Percentiles rank a stretch among this genome's conserved stretches.
Conservation (phyloP, 2,888 invertebrate species). For the Epinotia brunnichana region DNA sequence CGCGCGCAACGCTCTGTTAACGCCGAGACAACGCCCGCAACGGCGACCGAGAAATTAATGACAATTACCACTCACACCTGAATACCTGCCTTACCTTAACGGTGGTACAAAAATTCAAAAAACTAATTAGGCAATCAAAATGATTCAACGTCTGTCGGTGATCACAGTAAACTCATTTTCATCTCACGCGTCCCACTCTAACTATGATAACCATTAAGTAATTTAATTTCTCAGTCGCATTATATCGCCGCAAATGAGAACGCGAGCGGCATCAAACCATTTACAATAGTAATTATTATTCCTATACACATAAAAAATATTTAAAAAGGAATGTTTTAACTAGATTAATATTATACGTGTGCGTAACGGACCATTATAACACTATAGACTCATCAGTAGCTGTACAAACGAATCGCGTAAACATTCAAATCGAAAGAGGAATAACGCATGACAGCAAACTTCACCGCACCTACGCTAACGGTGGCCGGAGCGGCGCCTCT, state of each 20-base stretch:
- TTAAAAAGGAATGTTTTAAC: slow-evolving; percentile 67
- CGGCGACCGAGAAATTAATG: slow-evolving; percentile 35
- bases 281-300: slow-evolving; percentile 58
- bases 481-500: slow-evolving; percentile 29
- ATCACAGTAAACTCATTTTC: slow-evolving; percentile 24
- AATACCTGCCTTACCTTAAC: slow-evolving; percentile 6
- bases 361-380: slow-evolving; percentile 68
- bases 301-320: slow-evolving; percentile 74
- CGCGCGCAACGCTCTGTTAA: not conserved
- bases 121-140: slow-evolving; percentile 31
- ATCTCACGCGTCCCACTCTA: not conserved
- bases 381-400: slow-evolving; percentile 66
- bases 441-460: slow-evolving; percentile 44
- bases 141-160: slow-evolving; percentile 2
- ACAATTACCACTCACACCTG: not conserved
- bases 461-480: slow-evolving; percentile 43
- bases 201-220: slow-evolving; percentile 14
- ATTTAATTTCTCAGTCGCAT: slow-evolving; percentile 47
- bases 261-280: slow-evolving; percentile 62
- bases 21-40: slow-evolving; percentile 2
- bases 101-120: slow-evolving; percentile 34
- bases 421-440: slow-evolving; percentile 45
- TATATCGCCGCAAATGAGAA: slow-evolving; percentile 44
- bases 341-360: slow-evolving; percentile 61
- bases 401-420: slow-evolving; percentile 64